phyloP scores from a whole-genome alignment of 2,113 vertebrate species.

The Lethenteron reissneri region DNA sequence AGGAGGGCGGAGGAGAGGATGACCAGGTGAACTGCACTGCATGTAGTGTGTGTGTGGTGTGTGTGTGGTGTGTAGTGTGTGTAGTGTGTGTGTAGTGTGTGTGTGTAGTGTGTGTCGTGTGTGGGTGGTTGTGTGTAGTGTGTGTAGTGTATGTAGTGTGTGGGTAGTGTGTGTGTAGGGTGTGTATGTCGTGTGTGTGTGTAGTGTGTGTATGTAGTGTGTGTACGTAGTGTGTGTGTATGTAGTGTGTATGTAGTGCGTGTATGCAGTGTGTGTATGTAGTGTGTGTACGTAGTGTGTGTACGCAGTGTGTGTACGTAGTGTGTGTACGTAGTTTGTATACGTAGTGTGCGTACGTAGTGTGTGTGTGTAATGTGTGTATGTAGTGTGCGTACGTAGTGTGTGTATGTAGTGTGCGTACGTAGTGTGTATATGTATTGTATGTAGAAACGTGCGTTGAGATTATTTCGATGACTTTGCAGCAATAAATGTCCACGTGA shows the following conservation, averaged over 20 bases:
- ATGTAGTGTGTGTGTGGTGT: neutral
- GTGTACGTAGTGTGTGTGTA: neutral
- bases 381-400: neutral
- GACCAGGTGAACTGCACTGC: conserved; percentile 34
- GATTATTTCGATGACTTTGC: no score
- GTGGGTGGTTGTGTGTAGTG: neutral
- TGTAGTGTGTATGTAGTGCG: neutral
- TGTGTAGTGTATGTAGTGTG: neutral
- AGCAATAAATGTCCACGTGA: no score
- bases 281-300: neutral
- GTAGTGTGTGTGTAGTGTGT: neutral
- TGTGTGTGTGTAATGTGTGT: neutral
- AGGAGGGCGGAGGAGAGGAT: conserved; percentile 59
- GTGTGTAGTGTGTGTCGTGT: neutral
- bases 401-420: no score
- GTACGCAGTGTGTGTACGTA: neutral
- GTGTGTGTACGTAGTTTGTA: neutral
- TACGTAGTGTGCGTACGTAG: neutral
- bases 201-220: neutral
- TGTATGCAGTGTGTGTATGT: neutral
- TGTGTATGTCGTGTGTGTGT: neutral
- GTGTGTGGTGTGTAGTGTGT: neutral
- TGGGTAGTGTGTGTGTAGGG: neutral
- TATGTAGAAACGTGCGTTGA: no score
- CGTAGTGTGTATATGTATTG: no score